Percentiles rank a stretch among this genome's conserved stretches.
Evolutionary conservation across 2,113 vertebrate species (phyloP).

Genomic region (Emydura subglobosa): DNA sequence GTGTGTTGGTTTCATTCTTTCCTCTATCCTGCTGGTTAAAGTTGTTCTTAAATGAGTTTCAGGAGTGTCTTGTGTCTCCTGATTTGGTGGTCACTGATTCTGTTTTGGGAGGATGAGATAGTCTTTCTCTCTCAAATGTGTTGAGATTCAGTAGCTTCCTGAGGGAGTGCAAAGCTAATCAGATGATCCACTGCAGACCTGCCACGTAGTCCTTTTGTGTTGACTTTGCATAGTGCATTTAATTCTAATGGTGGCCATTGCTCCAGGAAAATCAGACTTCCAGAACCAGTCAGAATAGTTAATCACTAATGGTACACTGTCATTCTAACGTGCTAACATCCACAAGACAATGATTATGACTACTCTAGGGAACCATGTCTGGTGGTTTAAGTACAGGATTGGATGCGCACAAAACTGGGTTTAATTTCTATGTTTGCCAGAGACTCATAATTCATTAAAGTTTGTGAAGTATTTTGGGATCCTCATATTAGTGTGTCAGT

Average conservation of each 20-base stretch:
- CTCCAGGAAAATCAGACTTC: neutral
- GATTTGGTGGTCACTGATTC: rapidly evolving
- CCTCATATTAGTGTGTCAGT: neutral
- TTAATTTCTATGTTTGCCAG: neutral
- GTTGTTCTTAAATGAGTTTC: neutral
- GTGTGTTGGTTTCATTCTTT: neutral
- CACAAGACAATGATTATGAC: neutral
- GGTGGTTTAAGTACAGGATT: neutral
- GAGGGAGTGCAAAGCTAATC: rapidly evolving
- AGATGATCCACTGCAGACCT: neutral
- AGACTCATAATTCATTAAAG: neutral
- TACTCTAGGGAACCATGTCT: neutral
- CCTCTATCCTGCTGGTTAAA: rapidly evolving
- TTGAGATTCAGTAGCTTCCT: neutral
- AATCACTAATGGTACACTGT: neutral
- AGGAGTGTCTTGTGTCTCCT: rapidly evolving
- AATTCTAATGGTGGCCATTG: neutral
- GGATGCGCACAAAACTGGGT: neutral
- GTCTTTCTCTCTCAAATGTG: rapidly evolving
- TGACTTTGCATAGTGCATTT: neutral
- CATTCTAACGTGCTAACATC: neutral
- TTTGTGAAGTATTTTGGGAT: rapidly evolving
- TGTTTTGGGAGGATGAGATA: rapidly evolving
- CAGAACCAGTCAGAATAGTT: neutral
- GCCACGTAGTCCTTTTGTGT: neutral